Percentiles rank a stretch among this genome's conserved stretches.
These are phyloP conservation scores for Pampus argenteus DNA, from an alignment of 2,797 vertebrate genomes.

Conservation along the genomic window DNA sequence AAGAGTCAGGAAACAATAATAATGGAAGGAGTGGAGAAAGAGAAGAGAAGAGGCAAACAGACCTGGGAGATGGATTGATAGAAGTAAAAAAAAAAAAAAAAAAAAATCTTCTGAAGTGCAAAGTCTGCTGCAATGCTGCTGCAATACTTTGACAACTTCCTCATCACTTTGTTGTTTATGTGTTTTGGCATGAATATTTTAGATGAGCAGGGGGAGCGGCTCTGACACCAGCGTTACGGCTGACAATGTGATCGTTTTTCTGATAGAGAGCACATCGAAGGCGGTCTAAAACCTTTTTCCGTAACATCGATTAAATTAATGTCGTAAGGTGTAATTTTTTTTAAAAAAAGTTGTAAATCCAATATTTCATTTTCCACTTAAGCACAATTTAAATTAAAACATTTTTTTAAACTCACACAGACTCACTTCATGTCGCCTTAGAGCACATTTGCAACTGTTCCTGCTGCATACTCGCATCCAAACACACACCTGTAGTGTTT, in stretches of 20 bases:
- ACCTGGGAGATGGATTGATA: constrained; percentile 40
- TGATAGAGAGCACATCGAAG: constrained; percentile 70
- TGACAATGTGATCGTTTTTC: constrained; percentile 69
- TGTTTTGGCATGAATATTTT: constrained; percentile 61
- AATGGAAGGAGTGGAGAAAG: background rate
- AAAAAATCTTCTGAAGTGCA: constrained; percentile 49
- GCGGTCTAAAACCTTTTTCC: no score
- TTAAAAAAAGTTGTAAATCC: no score
- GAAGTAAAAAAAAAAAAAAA: constrained; percentile 22
- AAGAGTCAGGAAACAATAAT: constrained; percentile 3
- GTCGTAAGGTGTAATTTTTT: no score
- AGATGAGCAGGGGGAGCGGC: constrained; percentile 52
- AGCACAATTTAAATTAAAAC: background rate
- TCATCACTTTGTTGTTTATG: constrained; percentile 70
- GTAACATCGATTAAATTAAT: no score
- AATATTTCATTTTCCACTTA: background rate
- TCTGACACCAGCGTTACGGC: constrained; percentile 55
- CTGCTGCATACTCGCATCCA: no score
- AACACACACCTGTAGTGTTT: no score
- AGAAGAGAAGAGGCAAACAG: background rate
- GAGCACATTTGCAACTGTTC: background rate
- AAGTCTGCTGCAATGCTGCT: constrained; percentile 72
- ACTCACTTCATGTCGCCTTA: background rate
- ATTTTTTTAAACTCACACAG: background rate
- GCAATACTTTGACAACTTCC: constrained; percentile 73